Evolutionary conservation across 2,888 invertebrate genomes (phyloP).

Genomic region (Hipparchia sbordonii): DNA sequence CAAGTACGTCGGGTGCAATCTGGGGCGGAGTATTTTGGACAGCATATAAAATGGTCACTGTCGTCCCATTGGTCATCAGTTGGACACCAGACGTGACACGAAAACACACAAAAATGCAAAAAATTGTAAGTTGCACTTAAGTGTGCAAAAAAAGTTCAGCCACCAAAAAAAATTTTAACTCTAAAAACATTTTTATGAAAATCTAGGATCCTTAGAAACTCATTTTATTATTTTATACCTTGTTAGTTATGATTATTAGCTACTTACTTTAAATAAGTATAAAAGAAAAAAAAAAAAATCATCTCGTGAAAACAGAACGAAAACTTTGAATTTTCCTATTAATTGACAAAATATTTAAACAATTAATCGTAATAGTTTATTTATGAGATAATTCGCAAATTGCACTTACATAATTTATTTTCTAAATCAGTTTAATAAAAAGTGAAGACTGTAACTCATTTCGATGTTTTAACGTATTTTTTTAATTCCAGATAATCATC

Average conservation of each 20-base stretch:
- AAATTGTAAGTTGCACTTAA: slow-evolving; percentile 53
- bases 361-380: no score
- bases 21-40: slow-evolving; percentile 57
- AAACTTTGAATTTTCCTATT: no score
- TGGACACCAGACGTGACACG: slow-evolving; percentile 46
- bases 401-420: no score
- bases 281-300: not conserved
- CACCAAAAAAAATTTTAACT: not conserved
- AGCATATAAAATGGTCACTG: slow-evolving; percentile 61
- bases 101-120: slow-evolving; percentile 54
- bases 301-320: no score
- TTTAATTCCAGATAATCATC: slow-evolving; percentile 51
- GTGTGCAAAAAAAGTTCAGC: not conserved
- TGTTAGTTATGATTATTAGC: no score
- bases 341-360: no score
- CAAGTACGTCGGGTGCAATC: slow-evolving; percentile 55
- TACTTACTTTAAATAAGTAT: no score
- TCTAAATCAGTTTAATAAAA: no score
- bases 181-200: not conserved
- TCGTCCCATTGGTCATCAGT: slow-evolving; percentile 58
- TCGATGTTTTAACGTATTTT: not conserved
- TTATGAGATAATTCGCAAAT: no score
- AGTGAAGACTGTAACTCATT: no score
- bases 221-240: no score
- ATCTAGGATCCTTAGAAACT: no score